Base-by-base conservation (phyloP, 2,113 vertebrate species). In the Anarrhichthys ocellatus region DNA sequence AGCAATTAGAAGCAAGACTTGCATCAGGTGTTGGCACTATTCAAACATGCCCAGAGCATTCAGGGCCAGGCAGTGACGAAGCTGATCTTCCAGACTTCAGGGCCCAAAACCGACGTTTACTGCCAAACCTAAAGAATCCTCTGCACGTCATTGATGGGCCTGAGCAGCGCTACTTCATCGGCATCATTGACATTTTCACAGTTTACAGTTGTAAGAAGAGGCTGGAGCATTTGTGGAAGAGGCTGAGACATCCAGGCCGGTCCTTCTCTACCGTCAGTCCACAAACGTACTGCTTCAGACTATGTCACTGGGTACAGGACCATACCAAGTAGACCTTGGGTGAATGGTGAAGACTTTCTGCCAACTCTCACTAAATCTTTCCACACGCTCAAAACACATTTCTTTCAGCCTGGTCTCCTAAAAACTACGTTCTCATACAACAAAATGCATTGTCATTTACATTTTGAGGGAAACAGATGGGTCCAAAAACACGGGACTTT, bases 141-240 rank as follows among this genome's bases (percentile, higher is more conserved):
- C 86, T 97, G 6, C 97, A 98, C 10, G 88, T 96, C 32, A 93
- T 98, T 4, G 97, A 98, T 0, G 97, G 97, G 22, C 94, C 96
- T 0, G 96, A 97, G 52, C 92, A 95, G 8, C 96, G 97, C 83
- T 97, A 97, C 88, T 97, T 97, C 75, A 83, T 98, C 1, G 97
- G 97, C 69, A 96, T 98, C 42, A 95, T 98, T 54, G 97, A 98
- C 89, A 95, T 98, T 79, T 95, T 96, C 82, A 98, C 97, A 0
- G 96, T 97, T 40, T 98, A 97, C 69, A 88, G 95, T 74, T 94
- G 96, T 72, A 95, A 88, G 86, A 98, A 97, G 87, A 93, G 92
- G 70, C 85, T 98, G 64, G 97, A 97, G 87, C 81, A 96, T 73
- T 74, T 94, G 54, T 98, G 97, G 97, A 98, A 98, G 84, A 94